Base-by-base conservation (phyloP, 2,888 invertebrate genomes). In the Drosophila demipolita region DNA sequence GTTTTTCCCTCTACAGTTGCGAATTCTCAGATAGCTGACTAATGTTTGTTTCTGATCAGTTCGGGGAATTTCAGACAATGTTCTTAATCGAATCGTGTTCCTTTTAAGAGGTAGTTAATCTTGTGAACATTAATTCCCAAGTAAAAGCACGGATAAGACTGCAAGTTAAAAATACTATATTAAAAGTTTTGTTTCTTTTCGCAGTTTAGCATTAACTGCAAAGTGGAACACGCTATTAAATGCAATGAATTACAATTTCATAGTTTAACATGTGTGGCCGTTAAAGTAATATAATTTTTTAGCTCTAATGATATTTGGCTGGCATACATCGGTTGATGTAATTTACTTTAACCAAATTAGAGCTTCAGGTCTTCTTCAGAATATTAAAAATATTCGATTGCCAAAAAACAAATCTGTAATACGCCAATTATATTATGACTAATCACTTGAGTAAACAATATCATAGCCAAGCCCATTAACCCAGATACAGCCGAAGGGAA, bases 401-500 rank as follows among this genome's bases (percentile, higher is more conserved):
- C 62, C 63, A 66, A 12, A n/a, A 54, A 72, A 68, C 62, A 73
- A 79, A 76, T 79, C 72, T 52, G 48, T 38, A 26, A 59, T 63
- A 58, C 48, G 63, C 42, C 76, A 82, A 82, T 79, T 73, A 70
- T 50, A 33, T 80, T 72, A 61, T 65, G 48, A 17, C 78, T 75
- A 71, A 78, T 75, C 65, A 70, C 49, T 58, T 69, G 66, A 40
- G 61, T 54, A 82, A 82, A 82, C 75, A 82, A 65, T 59, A 54
- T 65, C 85, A 80, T 77, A 71, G 73, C 61, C 66, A 54, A 84
- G 72, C 66, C 85, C 82, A 85, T 83, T 83, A 83, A 77, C 86
- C 82, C 83, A 83, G 73, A 75, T 85, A 71, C 38, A 38, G 55
- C 65, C 66, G 48, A 60, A 53, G 73, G 71, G 38, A 57, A 68